Percentiles rank a stretch among this genome's conserved stretches.
Conservation (phyloP, 2,797 vertebrate genomes). For the Thunnus albacares region DNA sequence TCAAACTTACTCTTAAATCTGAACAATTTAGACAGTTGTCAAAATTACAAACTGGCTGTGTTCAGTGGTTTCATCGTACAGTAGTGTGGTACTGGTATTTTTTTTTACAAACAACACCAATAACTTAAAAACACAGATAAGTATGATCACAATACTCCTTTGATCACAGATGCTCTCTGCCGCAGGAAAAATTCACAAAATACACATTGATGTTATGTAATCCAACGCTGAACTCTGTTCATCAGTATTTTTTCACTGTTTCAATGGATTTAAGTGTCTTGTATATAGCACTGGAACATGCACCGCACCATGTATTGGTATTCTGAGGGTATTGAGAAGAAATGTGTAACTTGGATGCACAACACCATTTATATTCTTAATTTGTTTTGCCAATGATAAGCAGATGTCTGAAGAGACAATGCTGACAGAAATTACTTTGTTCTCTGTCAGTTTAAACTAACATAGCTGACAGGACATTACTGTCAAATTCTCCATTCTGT, state of each 20-base stretch:
- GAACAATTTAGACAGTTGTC: neutral
- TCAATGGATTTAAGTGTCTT: neutral
- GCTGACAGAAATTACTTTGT: slow-evolving; percentile 47
- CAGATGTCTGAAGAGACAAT: slow-evolving; percentile 48
- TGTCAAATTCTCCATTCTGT: slow-evolving; percentile 49
- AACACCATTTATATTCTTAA: slow-evolving; percentile 33
- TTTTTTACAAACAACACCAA: neutral
- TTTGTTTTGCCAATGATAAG: slow-evolving; percentile 46
- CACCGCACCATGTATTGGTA: slow-evolving; percentile 21
- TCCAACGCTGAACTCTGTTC: neutral
- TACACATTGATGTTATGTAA: neutral
- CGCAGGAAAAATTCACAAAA: neutral
- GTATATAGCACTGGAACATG: neutral
- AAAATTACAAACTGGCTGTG: too few relatives aligned
- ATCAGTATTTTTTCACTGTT: neutral
- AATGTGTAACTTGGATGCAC: neutral
- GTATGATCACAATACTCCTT: neutral
- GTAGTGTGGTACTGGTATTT: too few relatives aligned
- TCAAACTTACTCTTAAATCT: neutral
- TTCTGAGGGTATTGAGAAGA: neutral
- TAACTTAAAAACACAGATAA: neutral
- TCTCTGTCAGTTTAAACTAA: slow-evolving; percentile 42
- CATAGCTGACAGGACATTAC: slow-evolving; percentile 53
- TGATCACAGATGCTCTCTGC: neutral
- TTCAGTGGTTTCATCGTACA: too few relatives aligned